Evolutionary conservation across 1,140 invertebrate genomes (phyloP).

Genomic region (Manduca sexta): DNA sequence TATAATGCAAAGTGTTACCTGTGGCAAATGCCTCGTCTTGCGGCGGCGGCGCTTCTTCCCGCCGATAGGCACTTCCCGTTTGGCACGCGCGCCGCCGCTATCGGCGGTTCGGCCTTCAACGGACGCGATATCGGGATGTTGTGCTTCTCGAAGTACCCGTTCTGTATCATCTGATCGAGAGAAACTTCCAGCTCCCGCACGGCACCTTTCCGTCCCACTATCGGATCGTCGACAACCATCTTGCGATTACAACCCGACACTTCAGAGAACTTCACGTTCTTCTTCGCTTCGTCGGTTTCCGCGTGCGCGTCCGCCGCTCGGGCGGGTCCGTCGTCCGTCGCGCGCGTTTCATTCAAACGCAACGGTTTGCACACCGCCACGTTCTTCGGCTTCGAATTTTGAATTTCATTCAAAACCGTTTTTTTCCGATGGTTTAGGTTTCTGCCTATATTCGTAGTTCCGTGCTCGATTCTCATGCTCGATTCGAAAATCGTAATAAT

Average conservation of each 20-base stretch:
- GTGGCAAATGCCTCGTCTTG: constrained; percentile 65
- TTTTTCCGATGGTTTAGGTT: not conserved
- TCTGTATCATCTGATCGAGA: constrained; percentile 67
- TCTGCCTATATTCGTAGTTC: constrained; percentile 12
- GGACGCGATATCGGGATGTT: constrained; percentile 59
- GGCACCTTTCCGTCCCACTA: constrained; percentile 52
- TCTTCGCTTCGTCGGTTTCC: constrained; percentile 53
- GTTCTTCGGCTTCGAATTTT: constrained; percentile 43
- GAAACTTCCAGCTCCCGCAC: constrained; percentile 68
- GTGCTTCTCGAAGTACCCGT: constrained; percentile 66
- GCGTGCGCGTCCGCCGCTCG: constrained; percentile 32
- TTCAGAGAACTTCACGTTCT: constrained; percentile 71
- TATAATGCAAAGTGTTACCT: constrained; percentile 37
- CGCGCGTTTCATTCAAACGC: constrained; percentile 45
- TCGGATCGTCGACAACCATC: constrained; percentile 61
- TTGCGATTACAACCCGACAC: constrained; percentile 65
- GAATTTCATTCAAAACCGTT: constrained; percentile 15
- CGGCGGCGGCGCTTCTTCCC: constrained; percentile 27
- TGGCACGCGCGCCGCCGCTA: constrained; percentile 29
- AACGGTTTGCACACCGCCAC: constrained; percentile 60
- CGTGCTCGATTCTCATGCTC: constrained; percentile 31
- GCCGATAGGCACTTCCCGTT: constrained; percentile 56
- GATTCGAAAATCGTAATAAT: constrained; percentile 64
- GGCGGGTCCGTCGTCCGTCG: constrained; percentile 57
- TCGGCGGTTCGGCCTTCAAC: constrained; percentile 22